A percentile compares a stretch with the other conserved stretches of the same genome.
Conservation (phyloP, 2,113 vertebrate species). For the Gobius niger region DNA sequence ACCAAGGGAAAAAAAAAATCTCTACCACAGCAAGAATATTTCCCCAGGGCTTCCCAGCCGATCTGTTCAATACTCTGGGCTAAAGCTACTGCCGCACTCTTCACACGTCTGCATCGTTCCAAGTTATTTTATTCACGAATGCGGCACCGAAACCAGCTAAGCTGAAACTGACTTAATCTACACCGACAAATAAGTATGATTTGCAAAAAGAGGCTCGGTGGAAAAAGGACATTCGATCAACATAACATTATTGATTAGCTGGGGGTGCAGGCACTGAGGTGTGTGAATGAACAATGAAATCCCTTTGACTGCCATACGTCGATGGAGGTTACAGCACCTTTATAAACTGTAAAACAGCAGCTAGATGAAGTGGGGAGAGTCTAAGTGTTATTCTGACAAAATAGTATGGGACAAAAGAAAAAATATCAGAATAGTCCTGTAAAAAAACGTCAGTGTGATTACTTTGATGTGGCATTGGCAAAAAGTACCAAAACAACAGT, state of each 20-base stretch:
- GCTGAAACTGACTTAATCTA: neutral
- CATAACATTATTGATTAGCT: neutral
- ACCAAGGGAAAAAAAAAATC: conserved; percentile 11
- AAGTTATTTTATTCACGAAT: conserved; percentile 6
- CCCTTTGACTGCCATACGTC: neutral
- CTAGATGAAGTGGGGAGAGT: neutral
- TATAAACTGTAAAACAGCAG: neutral
- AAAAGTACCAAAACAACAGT: too few species aligned
- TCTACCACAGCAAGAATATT: conserved; percentile 1
- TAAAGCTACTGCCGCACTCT: conserved; percentile 18
- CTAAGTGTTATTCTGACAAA: too few species aligned
- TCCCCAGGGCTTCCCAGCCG: conserved; percentile 31
- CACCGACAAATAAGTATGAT: neutral
- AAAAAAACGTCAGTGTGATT: too few species aligned
- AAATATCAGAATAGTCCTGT: too few species aligned
- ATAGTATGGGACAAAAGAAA: too few species aligned
- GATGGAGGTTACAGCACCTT: too few species aligned
- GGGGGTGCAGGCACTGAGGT: neutral
- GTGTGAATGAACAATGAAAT: neutral
- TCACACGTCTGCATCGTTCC: neutral
- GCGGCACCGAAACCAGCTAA: neutral
- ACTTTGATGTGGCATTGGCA: too few species aligned
- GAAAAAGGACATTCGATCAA: neutral
- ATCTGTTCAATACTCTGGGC: conserved; percentile 27
- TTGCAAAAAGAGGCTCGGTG: neutral